Base-by-base conservation (phyloP, 2,113 vertebrate species). In the Mystacornis crossleyi region DNA sequence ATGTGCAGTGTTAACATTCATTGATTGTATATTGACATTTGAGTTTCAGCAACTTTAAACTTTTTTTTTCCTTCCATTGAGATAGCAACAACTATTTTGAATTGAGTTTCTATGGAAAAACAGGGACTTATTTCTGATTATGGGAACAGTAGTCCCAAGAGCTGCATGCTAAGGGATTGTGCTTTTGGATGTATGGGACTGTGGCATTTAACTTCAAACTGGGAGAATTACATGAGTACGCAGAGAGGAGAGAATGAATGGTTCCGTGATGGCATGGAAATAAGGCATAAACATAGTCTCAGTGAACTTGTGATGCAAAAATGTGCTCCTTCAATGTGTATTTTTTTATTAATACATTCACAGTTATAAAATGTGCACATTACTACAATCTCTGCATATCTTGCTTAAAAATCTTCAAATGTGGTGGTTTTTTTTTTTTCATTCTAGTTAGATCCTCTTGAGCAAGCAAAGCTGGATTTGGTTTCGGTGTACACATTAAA, bases 401-500 rank as follows among this genome's bases (percentile, higher is more conserved):
- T 73, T 55, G 19, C 20, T 82, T 55, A 31, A 80, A 90, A 91
- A 47, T 77, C 13, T 90, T 70, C 10, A 80, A 64, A 89, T 38
- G 8, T 53, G 6, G 15, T 57, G 2, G 57, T 38, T 38, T 6
- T 18, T 20, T n/a, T 96, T 96, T 96, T 97, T 91, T 91, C 54
- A 8, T 96, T 97, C 75, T 75, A 99, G 99, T 93, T 99, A 97
- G 99, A 99, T 86, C 99, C 99, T 82, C 97, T 99, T 92, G 99
- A 99, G 69, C 99, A 99, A 98, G 99, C 99, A 48, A 99, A 99
- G 92, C 92, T 99, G 96, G 99, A 99, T 96, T 98, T 99, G 96
- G 99, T 99, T 98, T 99, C 99, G 3, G 99, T 98, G 36, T 99
- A 99, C 92, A 97, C 99, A 2, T 97, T 99, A 79, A 99, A 99